A percentile compares a stretch with the other conserved stretches of the same genome.
phyloP scores from a whole-genome alignment of 2,797 vertebrate genomes.

The Melopsittacus undulatus region DNA sequence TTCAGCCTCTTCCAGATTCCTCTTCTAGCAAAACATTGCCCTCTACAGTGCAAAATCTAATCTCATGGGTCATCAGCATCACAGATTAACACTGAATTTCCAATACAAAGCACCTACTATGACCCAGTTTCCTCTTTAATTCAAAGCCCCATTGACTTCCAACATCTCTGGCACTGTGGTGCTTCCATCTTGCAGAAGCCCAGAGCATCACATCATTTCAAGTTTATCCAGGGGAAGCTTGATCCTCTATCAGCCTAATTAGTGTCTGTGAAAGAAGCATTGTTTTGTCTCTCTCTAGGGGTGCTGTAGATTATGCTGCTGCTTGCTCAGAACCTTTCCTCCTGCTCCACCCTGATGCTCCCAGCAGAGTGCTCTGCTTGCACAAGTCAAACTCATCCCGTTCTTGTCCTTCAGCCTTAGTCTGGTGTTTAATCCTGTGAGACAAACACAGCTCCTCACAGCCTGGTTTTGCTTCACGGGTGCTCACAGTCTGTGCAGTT shows the following conservation, averaged over 20 bases:
- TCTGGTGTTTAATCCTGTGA: neutral
- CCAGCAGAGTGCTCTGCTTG: constrained; percentile 1
- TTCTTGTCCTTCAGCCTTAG: neutral
- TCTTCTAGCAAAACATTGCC: neutral
- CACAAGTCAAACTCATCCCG: neutral
- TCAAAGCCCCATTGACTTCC: neutral
- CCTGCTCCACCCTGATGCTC: neutral
- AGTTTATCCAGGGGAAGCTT: neutral
- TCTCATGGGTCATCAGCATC: neutral
- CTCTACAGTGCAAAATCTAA: neutral
- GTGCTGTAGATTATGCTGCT: neutral
- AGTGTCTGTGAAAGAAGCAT: neutral
- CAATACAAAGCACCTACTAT: neutral
- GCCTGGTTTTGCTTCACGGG: fast-evolving
- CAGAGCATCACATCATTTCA: neutral
- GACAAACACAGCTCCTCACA: neutral
- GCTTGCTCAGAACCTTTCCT: neutral
- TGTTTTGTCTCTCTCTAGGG: neutral
- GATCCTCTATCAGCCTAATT: neutral
- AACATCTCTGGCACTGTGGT: neutral
- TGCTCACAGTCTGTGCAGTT: neutral
- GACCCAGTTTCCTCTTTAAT: neutral
- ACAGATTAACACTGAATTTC: neutral
- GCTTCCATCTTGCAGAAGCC: neutral
- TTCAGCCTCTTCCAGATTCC: neutral